phyloP scores from a whole-genome alignment of 2,113 vertebrate species.

The Pionites leucogaster region DNA sequence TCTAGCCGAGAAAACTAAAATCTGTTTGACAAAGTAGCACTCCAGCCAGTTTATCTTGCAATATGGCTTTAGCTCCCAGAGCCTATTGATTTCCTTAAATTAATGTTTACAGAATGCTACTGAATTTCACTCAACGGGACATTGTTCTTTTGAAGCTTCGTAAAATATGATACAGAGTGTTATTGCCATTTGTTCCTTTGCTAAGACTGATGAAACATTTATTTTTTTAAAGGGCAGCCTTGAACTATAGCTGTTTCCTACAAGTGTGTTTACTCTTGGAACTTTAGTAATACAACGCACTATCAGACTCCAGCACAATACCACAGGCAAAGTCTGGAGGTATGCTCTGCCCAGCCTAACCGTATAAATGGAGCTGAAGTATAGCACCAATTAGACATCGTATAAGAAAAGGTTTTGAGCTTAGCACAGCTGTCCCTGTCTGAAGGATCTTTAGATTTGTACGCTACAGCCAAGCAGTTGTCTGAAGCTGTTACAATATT shows the following conservation, averaged over 20 bases:
- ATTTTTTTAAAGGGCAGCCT: conserved; percentile 70
- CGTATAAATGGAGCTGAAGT: conserved; percentile 18
- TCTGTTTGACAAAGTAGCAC: conserved; percentile 88
- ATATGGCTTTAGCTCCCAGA: conserved; percentile 85
- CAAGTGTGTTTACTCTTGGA: conserved; percentile 71
- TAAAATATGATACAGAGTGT: conserved; percentile 74
- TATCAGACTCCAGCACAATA: conserved; percentile 50
- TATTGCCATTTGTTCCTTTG: conserved; percentile 77
- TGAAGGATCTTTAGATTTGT: conserved; percentile 49
- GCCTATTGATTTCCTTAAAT: conserved; percentile 88
- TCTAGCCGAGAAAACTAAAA: conserved; percentile 86
- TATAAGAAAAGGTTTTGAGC: conserved; percentile 6
- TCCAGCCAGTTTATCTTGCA: conserved; percentile 88
- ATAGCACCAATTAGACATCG: conserved; percentile 24
- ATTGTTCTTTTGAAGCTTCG: conserved; percentile 85
- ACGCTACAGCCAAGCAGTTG: conserved; percentile 59
- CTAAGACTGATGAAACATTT: conserved; percentile 75
- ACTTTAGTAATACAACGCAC: conserved; percentile 70
- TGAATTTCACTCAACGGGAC: conserved; percentile 83
- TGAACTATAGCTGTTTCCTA: conserved; percentile 79
- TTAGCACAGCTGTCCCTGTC: conserved; percentile 44
- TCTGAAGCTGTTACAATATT: conserved; percentile 58
- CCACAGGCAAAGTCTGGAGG: conserved; percentile 36
- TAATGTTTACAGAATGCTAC: conserved; percentile 86
- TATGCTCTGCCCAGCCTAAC: background rate